Percentiles rank a stretch among this genome's conserved stretches.
phyloP scores from a whole-genome alignment of 2,113 vertebrate species.

The Corythaeola cristata region DNA sequence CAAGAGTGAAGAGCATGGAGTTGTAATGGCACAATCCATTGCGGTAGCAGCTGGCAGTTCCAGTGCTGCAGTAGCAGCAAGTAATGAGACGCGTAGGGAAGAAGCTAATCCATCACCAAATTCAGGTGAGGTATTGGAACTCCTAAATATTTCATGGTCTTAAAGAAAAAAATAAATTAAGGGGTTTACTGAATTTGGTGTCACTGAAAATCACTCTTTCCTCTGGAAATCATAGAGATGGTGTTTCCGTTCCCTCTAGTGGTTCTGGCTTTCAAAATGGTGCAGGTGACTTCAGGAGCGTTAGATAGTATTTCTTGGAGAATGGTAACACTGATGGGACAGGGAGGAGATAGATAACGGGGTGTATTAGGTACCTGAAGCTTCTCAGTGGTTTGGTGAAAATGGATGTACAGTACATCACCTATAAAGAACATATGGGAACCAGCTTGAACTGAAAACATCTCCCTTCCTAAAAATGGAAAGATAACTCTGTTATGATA shows the following conservation, averaged over 20 bases:
- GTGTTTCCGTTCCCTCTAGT: not conserved
- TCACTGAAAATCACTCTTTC: not conserved
- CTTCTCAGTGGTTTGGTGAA: not conserved
- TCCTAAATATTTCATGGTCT: not conserved
- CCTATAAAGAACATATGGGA: not conserved
- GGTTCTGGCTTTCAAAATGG: not conserved
- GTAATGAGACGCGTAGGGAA: slow-evolving; percentile 81
- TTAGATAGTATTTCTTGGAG: not conserved
- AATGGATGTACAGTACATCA: not conserved
- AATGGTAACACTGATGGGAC: not conserved
- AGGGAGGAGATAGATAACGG: not conserved
- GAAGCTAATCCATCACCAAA: slow-evolving; percentile 91
- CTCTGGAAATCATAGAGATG: not conserved
- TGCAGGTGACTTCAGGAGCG: not conserved
- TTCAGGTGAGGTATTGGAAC: slow-evolving; percentile 76
- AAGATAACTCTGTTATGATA: not conserved
- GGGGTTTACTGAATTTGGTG: not conserved
- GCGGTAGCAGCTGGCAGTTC: slow-evolving; percentile 68
- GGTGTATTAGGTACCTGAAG: not conserved
- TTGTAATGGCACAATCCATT: slow-evolving; percentile 76
- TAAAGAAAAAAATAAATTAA: not conserved
- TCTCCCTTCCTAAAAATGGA: not conserved
- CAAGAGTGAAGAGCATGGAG: slow-evolving; percentile 89
- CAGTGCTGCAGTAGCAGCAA: slow-evolving; percentile 58
- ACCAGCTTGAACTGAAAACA: not conserved